Conservation (phyloP, 2,888 invertebrate genomes). For the Noctuana brunneofusca region DNA sequence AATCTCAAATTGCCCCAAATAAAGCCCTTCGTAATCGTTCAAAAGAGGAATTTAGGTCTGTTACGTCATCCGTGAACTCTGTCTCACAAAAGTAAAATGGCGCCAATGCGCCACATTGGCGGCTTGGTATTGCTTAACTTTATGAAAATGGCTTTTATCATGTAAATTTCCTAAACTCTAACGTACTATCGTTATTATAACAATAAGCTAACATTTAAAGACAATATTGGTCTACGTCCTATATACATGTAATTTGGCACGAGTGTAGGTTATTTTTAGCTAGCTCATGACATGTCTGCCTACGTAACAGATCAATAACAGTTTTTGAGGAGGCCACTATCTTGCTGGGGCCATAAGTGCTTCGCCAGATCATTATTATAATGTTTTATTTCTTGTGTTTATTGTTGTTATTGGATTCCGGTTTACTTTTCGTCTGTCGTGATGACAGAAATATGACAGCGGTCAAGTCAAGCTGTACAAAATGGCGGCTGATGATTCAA, state of each 20-base stretch:
- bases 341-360: not conserved
- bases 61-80: slow-evolving; percentile 73
- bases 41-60: slow-evolving; percentile 55
- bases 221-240: not conserved
- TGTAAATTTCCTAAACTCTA: not conserved
- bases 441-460: slow-evolving; percentile 77
- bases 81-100: slow-evolving; percentile 77
- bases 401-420: slow-evolving; percentile 69
- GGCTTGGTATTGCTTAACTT: slow-evolving; percentile 30
- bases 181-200: not conserved
- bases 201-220: not conserved
- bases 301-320: slow-evolving; percentile 33
- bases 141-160: not conserved
- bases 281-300: slow-evolving; percentile 34
- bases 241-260: slow-evolving; percentile 54
- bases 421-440: slow-evolving; percentile 73
- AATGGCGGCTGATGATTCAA: slow-evolving; percentile 61
- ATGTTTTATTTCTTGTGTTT: slow-evolving; percentile 55
- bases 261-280: slow-evolving; percentile 75
- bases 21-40: slow-evolving; percentile 41
- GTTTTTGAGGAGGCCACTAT: slow-evolving; percentile 29
- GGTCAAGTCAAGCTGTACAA: slow-evolving; percentile 63
- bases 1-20: slow-evolving; percentile 44
- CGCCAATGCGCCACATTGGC: slow-evolving; percentile 60
- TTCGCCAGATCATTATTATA: not conserved